These are phyloP conservation scores for Sternarchorhynchus goeldii DNA, from an alignment of 2,797 vertebrate genomes.

Conservation along the genomic window DNA sequence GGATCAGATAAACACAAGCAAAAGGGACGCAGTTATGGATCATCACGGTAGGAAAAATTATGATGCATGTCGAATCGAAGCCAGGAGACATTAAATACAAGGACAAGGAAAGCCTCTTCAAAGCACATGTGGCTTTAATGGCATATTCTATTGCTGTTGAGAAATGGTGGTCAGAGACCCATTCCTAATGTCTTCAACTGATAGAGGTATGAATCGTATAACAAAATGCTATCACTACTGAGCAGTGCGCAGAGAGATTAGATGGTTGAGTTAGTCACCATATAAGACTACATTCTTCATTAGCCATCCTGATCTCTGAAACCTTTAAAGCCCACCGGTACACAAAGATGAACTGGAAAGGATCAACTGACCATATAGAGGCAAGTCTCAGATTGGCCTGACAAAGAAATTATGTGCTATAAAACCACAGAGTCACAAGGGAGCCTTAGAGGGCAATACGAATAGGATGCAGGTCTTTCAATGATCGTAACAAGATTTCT, in stretches of 20 bases:
- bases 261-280: background rate
- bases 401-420: slow-evolving; percentile 43
- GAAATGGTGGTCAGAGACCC: no score
- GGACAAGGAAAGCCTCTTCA: background rate
- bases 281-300: background rate
- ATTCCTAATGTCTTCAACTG: no score
- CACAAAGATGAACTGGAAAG: slow-evolving; percentile 19
- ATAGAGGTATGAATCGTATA: no score
- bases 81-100: background rate
- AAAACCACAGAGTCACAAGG: slow-evolving; percentile 23
- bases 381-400: slow-evolving; percentile 16
- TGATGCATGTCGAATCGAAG: background rate
- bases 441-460: slow-evolving; percentile 34
- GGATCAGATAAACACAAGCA: background rate
- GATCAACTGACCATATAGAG: slow-evolving; percentile 5
- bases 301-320: background rate
- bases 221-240: no score
- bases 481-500: slow-evolving; percentile 55
- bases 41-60: background rate
- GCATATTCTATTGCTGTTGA: no score
- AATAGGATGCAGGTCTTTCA: slow-evolving; percentile 53
- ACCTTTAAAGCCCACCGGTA: slow-evolving; percentile 23
- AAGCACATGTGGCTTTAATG: no score
- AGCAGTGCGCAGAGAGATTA: no score
- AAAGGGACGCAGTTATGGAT: background rate